Percentiles rank a stretch among this genome's conserved stretches.
Evolutionary conservation across 2,888 invertebrate species (phyloP).

Genomic region (Chironomus tentans): DNA sequence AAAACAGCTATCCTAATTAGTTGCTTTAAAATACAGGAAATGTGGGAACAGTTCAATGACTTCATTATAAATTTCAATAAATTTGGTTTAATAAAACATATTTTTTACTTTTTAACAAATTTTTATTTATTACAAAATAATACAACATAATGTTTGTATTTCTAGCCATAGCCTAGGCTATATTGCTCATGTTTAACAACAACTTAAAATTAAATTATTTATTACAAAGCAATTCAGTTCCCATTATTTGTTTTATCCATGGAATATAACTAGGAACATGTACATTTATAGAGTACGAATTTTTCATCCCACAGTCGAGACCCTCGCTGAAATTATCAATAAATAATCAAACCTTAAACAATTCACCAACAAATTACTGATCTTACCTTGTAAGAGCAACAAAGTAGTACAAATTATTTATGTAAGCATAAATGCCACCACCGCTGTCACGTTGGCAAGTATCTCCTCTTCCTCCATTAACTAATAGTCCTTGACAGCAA

Average conservation of each 20-base stretch:
- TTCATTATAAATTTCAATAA: too few species aligned
- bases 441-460: conserved; percentile 46
- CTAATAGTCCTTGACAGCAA: not conserved
- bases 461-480: conserved; percentile 37
- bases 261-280: not conserved
- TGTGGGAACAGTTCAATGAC: too few species aligned
- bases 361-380: not conserved
- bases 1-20: too few species aligned
- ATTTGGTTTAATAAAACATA: too few species aligned
- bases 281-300: not conserved
- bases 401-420: conserved; percentile 38
- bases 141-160: too few species aligned
- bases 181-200: too few species aligned
- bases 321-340: not conserved
- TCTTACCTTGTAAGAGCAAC: conserved; percentile 43
- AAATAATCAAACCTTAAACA: not conserved
- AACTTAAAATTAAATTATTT: not conserved
- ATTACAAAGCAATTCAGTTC: not conserved
- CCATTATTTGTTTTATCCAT: not conserved
- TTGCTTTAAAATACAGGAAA: too few species aligned
- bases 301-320: not conserved
- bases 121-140: too few species aligned
- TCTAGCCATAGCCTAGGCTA: too few species aligned
- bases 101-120: too few species aligned
- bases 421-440: conserved; percentile 42